These are phyloP conservation scores for Sebastes diploproa DNA, from an alignment of 2,797 vertebrate species.

Conservation along the genomic window DNA sequence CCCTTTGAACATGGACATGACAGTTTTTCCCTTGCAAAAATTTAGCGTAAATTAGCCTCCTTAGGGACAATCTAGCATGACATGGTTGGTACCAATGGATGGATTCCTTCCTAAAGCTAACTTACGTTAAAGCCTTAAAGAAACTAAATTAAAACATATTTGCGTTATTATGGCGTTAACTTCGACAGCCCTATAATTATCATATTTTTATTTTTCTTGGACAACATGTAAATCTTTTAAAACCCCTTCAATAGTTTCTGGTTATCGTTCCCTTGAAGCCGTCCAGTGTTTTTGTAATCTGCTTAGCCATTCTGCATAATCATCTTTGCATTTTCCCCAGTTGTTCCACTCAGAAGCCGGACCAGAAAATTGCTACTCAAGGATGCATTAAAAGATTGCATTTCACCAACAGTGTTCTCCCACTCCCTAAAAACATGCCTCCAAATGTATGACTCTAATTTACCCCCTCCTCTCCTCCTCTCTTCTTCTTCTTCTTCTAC, in stretches of 20 bases:
- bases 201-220: background rate
- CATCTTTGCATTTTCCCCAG: slow-evolving; percentile 20
- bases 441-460: slow-evolving; percentile 24
- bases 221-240: background rate
- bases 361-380: slow-evolving; percentile 43
- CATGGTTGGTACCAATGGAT: too few relatives aligned
- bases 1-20: too few relatives aligned
- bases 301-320: slow-evolving; percentile 29
- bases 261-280: slow-evolving; percentile 25
- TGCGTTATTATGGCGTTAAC: too few relatives aligned
- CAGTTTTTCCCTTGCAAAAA: too few relatives aligned
- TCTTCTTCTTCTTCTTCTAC: too few relatives aligned
- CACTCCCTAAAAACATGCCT: slow-evolving; percentile 19
- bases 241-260: background rate
- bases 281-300: slow-evolving; percentile 36
- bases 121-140: too few relatives aligned
- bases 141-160: too few relatives aligned
- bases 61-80: too few relatives aligned
- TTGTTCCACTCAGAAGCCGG: slow-evolving; percentile 29
- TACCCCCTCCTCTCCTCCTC: background rate
- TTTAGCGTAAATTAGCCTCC: too few relatives aligned
- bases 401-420: slow-evolving; percentile 16
- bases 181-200: background rate
- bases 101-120: too few relatives aligned
- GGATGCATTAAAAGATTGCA: slow-evolving; percentile 43